Conservation (phyloP, 2,797 vertebrate species). For the Anguilla marmorata region DNA sequence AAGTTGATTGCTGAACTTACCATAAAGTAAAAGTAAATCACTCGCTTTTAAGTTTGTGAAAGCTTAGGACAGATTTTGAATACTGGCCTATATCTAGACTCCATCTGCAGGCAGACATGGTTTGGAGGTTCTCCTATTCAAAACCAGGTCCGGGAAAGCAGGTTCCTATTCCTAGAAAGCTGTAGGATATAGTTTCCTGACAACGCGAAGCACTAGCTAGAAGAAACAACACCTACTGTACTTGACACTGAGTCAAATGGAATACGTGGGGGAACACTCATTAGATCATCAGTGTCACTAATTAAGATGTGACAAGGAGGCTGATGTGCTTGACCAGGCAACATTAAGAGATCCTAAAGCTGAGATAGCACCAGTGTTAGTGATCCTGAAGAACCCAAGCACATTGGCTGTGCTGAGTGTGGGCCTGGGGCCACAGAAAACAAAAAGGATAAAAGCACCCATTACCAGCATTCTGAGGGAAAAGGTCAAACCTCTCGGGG, state of each 20-base stretch:
- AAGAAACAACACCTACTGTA: not conserved
- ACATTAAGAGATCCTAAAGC: not conserved
- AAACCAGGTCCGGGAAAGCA: not conserved
- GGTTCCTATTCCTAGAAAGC: not conserved
- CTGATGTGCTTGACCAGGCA: not conserved
- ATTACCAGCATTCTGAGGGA: not conserved
- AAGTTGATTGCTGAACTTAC: not conserved
- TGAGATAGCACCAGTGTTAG: not conserved
- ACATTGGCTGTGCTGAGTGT: not conserved
- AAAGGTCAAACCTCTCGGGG: not conserved
- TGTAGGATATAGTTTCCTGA: not conserved
- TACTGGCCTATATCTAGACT: slow-evolving; percentile 38
- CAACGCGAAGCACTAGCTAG: not conserved
- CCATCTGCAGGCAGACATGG: slow-evolving; percentile 47
- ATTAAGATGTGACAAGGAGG: not conserved
- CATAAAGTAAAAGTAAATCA: not conserved
- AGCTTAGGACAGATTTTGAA: not conserved
- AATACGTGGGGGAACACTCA: not conserved
- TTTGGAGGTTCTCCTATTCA: not conserved
- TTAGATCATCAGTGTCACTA: not conserved
- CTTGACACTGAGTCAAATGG: not conserved
- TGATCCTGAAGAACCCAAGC: not conserved
- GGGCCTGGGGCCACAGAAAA: not conserved
- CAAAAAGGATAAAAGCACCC: not conserved
- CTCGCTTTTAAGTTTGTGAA: not conserved